Evolutionary conservation across 2,113 vertebrate species (phyloP), one percentile per base, ranked within the genome.

Genomic region (Pseudorhombus dupliciocellatus): DNA sequence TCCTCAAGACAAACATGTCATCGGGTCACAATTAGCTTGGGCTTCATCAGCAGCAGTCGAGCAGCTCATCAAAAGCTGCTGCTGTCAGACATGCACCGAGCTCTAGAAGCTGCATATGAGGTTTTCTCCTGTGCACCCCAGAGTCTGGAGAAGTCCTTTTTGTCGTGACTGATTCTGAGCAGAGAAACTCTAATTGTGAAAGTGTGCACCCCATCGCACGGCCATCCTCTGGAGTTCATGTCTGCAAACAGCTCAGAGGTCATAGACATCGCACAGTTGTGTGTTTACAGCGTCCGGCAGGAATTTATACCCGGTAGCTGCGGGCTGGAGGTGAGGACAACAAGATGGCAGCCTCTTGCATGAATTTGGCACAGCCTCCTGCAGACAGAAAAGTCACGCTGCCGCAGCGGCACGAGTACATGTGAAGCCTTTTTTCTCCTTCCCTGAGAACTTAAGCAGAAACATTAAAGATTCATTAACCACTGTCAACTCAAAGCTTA

Each of bases 361-460:
- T 82, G 14, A 77, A 81, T 82, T 86, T 80, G 74, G 42, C 53
- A 28, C 89, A 28, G 72, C 24, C 44, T 60, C 44, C 54, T 67
- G 72, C 46, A 69, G 31, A 42, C 24, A 48, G 21, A 42, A 5
- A 14, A 21, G 20, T 67, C 62, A 58, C 12, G 5, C 61, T 56
- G 61, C 28, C 65, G 62, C 21, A 77, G 64, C 67, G 71, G 67
- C 80, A 82, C 79, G 90, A 83, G 86, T 91, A 91, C 87, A 94
- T 90, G 86, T 90, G 91, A 95, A 92, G 92, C 85, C 92, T 88
- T 90, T 90, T 94, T 93, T 94, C 93, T 92, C 89, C 93, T 93
- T 76, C 62, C 80, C 84, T 95, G 93, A 93, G 92, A 93, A 93
- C 84, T 92, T 76, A 87, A 94, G 88, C 85, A 84, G 85, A 83